phyloP scores from a whole-genome alignment of 2,113 vertebrate species.

The Corapipo altera region DNA sequence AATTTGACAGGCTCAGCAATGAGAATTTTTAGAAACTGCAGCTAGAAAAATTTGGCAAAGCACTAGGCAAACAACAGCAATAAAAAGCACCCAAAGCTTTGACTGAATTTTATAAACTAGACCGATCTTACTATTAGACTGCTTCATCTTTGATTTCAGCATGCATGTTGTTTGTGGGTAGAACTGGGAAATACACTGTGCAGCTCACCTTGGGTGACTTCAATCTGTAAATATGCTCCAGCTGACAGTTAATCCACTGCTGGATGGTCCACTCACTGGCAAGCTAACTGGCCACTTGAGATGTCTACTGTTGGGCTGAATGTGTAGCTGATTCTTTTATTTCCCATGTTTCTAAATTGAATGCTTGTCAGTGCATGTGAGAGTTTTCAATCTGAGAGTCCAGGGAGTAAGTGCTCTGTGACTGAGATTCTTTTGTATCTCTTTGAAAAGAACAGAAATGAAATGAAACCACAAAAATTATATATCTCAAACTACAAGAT shows the following conservation, averaged over 20 bases:
- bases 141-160: neutral
- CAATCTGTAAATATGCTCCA: neutral
- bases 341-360: neutral
- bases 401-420: neutral
- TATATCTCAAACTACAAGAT: neutral
- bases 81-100: neutral
- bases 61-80: neutral
- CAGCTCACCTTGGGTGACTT: neutral
- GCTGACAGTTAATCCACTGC: accelerated
- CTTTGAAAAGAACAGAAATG: neutral
- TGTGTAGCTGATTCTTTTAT: neutral
- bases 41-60: neutral
- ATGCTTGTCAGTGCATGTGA: neutral
- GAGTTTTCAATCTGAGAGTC: neutral
- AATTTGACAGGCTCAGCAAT: neutral
- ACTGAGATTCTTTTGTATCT: neutral
- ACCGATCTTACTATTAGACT: neutral
- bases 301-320: neutral
- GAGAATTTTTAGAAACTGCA: neutral
- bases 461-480: neutral
- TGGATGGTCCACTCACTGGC: neutral
- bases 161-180: neutral
- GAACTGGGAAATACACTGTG: neutral
- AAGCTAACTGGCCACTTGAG: neutral
- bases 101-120: neutral